phyloP scores from a whole-genome alignment of 1,140 invertebrate genomes.

The Drosophila watanabei region DNA sequence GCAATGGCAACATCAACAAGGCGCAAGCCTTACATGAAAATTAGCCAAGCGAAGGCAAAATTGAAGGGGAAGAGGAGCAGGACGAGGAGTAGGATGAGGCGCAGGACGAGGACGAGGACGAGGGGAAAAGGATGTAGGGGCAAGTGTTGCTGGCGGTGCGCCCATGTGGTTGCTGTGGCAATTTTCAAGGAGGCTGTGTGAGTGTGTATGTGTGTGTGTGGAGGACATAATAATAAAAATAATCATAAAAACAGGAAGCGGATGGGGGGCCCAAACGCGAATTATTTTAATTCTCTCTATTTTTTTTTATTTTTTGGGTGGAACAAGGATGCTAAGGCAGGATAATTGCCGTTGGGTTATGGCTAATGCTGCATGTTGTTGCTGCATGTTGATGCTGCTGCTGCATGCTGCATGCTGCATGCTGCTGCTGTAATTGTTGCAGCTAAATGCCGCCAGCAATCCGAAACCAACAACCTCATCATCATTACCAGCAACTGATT shows the following conservation, averaged over 20 bases:
- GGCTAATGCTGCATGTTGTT: conserved; percentile 2
- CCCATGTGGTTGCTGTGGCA: conserved; percentile 59
- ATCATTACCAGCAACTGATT: conserved; percentile 23
- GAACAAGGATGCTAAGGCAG: conserved; percentile 23
- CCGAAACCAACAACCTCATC: conserved; percentile 4
- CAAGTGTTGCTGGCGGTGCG: conserved; percentile 50
- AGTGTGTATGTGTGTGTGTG: conserved; percentile 7
- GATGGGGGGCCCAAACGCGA: conserved; percentile 36
- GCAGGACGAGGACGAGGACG: neutral
- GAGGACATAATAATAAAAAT: conserved; percentile 70
- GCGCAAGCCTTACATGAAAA: conserved; percentile 74
- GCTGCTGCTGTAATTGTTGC: conserved; percentile 12
- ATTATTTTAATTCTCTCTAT: conserved; percentile 25
- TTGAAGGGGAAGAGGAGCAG: neutral
- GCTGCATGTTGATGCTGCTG: conserved; percentile 11
- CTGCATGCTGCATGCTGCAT: conserved; percentile 6
- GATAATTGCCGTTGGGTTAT: conserved; percentile 24
- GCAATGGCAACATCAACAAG: conserved; percentile 62
- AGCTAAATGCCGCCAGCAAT: conserved; percentile 29
- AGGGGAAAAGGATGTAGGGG: neutral
- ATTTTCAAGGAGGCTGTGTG: conserved; percentile 23
- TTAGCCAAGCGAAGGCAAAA: conserved; percentile 51
- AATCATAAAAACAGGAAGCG: conserved; percentile 63
- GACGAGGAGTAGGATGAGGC: neutral
- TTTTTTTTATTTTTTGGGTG: conserved; percentile 7